Evolutionary conservation across 2,888 invertebrate species (phyloP).

Genomic region (Drosophila pseudotakahashii): DNA sequence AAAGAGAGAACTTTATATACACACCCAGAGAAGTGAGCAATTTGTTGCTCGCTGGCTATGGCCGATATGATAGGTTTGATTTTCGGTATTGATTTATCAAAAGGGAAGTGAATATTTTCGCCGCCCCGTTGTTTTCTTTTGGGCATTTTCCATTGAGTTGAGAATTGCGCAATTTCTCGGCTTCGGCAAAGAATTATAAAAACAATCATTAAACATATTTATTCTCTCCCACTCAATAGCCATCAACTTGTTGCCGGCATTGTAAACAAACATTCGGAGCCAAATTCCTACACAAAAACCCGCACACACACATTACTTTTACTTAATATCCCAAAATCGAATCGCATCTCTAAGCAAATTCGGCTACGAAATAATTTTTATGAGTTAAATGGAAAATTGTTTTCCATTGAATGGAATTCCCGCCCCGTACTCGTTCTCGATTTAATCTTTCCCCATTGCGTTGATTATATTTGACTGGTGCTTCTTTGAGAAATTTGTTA

Average conservation of each 20-base stretch:
- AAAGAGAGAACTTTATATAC: slow-evolving; percentile 35
- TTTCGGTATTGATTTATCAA: slow-evolving; percentile 43
- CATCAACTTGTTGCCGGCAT: slow-evolving; percentile 69
- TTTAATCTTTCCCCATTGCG: slow-evolving; percentile 7
- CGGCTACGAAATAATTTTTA: slow-evolving; percentile 57
- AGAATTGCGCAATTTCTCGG: slow-evolving; percentile 66
- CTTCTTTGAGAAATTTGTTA: slow-evolving; percentile 61
- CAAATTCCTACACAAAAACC: slow-evolving; percentile 35
- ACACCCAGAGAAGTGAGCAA: slow-evolving; percentile 49
- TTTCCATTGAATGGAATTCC: slow-evolving; percentile 50
- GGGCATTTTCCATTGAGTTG: slow-evolving; percentile 36
- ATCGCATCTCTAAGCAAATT: slow-evolving; percentile 36
- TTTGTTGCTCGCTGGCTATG: slow-evolving; percentile 56
- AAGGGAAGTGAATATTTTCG: slow-evolving; percentile 33
- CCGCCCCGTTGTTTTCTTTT: slow-evolving; percentile 1
- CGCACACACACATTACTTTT: slow-evolving; percentile 55
- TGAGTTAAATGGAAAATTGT: slow-evolving; percentile 71
- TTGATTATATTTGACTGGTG: slow-evolving; percentile 44
- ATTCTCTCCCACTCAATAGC: slow-evolving; percentile 34
- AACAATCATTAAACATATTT: slow-evolving; percentile 51
- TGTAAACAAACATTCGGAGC: slow-evolving; percentile 65
- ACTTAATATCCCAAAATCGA: slow-evolving; percentile 48
- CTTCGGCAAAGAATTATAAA: slow-evolving; percentile 54
- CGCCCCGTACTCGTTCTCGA: neutral
- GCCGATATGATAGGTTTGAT: slow-evolving; percentile 43